These are phyloP conservation scores for Charina bottae DNA, from an alignment of 2,113 vertebrate species.

Conservation along the genomic window DNA sequence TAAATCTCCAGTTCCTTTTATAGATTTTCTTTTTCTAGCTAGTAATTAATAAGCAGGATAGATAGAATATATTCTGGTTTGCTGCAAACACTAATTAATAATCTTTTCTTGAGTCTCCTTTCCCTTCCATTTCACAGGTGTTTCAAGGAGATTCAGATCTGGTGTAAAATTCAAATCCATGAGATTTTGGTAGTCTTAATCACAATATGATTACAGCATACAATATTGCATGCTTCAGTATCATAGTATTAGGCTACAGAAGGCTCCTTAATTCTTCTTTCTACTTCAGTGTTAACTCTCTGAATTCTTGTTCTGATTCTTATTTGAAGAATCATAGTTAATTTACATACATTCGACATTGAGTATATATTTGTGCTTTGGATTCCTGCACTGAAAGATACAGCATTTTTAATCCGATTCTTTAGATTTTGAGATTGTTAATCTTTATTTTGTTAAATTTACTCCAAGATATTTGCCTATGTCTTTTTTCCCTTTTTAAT, in stretches of 20 bases:
- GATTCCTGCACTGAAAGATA: neutral
- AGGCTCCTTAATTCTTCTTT: neutral
- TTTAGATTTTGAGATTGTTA: neutral
- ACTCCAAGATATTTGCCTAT: neutral
- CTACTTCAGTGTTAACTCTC: neutral
- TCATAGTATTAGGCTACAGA: neutral
- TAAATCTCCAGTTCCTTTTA: neutral
- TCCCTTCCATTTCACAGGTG: neutral
- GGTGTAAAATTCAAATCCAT: neutral
- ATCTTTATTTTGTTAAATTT: neutral
- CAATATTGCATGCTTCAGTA: neutral
- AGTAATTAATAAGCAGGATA: neutral
- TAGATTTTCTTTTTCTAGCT: neutral
- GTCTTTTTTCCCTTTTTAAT: neutral
- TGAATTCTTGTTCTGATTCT: neutral
- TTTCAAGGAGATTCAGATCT: neutral
- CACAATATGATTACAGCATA: neutral
- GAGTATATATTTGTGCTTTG: neutral
- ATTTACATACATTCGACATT: fast-evolving
- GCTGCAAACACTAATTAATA: too few relatives aligned
- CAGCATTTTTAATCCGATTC: neutral
- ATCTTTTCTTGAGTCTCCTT: neutral
- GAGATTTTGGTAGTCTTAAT: neutral
- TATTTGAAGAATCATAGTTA: fast-evolving
- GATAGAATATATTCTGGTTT: neutral